Base-by-base conservation (phyloP, 2,888 invertebrate species). In the Hyposoter didymator region DNA sequence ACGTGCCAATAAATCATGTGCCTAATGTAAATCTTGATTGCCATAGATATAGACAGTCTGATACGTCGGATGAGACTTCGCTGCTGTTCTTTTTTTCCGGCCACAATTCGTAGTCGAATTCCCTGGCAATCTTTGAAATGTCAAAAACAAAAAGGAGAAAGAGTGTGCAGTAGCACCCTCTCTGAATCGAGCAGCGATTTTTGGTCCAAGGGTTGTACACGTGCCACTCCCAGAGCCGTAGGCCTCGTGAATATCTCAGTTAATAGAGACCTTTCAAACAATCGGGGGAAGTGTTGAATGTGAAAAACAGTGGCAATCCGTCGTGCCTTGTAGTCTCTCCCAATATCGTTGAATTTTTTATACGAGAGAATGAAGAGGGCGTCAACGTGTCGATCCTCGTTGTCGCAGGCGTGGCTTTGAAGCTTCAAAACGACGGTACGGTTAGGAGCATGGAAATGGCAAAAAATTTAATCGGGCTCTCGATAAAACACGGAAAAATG, bases 271-370 rank as follows among this genome's bases (percentile, higher is more conserved):
- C 70, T 82, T 76, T 79, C 67, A 49, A 49, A 62, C 52, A 74
- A 79, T 64, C 66, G 62, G 62, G 75, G 78, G 64, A 70, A 74
- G 69, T 59, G 82, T 79, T n/a, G 45, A 73, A 62, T 67, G 75
- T 85, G 72, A 82, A 75, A 78, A 75, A 78, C 75, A 55, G 64
- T 75, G 64, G 78, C 70, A 80, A 55, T 69, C 17, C 35, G 52
- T 75, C 47, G 79, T 49, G 66, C 69, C 78, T 55, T 49, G 67
- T 49, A 45, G 62, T 64, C 22, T 72, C 39, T 74, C 45, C 28
- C 72, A 47, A 85, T 85, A 67, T 72, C 76, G 75, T 72, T 85
- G 72, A 85, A 85, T 85, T 75, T 85, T 85, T 70, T 75, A 82
- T 79, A 66, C 55, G 55, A 39, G 47, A 78, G 43, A 73, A 66